These are phyloP conservation scores for Ailurus styani DNA, from an alignment of 2,113 vertebrate species.

Conservation along the genomic window DNA sequence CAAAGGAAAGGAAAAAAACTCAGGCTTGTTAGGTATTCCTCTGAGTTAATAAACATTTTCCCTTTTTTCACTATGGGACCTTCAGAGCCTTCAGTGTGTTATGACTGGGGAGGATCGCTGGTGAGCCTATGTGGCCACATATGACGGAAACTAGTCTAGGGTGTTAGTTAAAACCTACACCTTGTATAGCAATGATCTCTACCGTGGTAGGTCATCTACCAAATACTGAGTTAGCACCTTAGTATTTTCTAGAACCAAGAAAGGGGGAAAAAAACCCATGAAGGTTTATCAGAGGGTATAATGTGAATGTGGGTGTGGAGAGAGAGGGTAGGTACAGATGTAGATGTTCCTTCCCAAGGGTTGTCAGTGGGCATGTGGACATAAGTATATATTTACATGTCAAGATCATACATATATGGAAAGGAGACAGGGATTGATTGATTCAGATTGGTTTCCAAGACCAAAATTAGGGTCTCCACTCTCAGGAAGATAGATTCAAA, in stretches of 20 bases:
- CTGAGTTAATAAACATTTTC: neutral
- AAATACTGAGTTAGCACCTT: neutral
- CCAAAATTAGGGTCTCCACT: neutral
- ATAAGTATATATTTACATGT: neutral
- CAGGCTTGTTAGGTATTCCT: neutral
- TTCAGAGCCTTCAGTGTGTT: neutral
- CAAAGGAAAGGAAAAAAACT: neutral
- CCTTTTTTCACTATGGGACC: neutral
- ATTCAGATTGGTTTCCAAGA: neutral
- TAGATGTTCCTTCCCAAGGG: neutral
- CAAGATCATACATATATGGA: neutral
- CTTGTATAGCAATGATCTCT: neutral
- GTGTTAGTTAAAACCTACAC: neutral
- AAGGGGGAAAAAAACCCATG: neutral
- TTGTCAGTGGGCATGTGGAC: neutral
- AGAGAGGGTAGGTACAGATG: neutral
- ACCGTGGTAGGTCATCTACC: neutral
- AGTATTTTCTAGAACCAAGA: neutral
- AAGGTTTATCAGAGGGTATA: neutral
- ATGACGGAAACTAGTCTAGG: neutral
- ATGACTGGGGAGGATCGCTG: neutral
- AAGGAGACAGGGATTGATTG: neutral
- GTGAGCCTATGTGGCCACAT: neutral
- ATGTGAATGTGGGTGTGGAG: neutral
- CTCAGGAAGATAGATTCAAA: neutral